Evolutionary conservation across 2,113 vertebrate species (phyloP), one percentile per base, ranked within the genome.

Genomic region (Rhinogobius similis): DNA sequence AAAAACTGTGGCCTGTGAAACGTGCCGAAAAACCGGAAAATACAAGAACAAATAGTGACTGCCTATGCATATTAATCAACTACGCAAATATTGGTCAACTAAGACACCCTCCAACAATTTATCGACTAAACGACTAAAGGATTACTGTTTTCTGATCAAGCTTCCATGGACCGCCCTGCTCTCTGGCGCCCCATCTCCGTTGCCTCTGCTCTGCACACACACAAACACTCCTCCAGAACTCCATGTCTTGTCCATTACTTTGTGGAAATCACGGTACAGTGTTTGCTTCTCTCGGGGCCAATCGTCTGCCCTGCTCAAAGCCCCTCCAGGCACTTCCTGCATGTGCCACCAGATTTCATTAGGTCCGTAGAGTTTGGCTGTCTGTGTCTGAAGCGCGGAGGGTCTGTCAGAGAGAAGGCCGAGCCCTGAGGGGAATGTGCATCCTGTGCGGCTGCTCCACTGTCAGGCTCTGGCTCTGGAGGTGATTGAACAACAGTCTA

Each of bases 271-370:
- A 5, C 48, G 4, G 36, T 43, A 18, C 23, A 46, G 18, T 29
- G 62, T 38, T 65, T 58, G 64, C 53, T 56, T 64, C 79, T 82
- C 81, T 69, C 21, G 78, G 74, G 77, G 73, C 78, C 77, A 46
- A 65, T 86, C 74, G 62, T 72, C 78, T 76, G 62, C 73, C 76
- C 76, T 82, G 83, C 76, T 83, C 70, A 72, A 72, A 86, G 76
- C 75, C 73, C 84, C 62, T 56, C 10, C 70, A 75, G 32, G 78
- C 67, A 76, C 81, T 79, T 82, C 70, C 75, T 81, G 82, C 78
- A 67, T 83, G 84, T 83, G 66, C 27, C 21, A 29, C 76, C 86
- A 79, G 59, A 72, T 87, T 84, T 88, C 77, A 82, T 83, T 88
- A 78, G 65, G 72, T 71, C 82, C 70, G 44, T 70, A 44, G 63